Percentiles rank a stretch among this genome's conserved stretches.
These are phyloP conservation scores for Protophormia terraenovae DNA, from an alignment of 2,888 invertebrate genomes.

Conservation along the genomic window DNA sequence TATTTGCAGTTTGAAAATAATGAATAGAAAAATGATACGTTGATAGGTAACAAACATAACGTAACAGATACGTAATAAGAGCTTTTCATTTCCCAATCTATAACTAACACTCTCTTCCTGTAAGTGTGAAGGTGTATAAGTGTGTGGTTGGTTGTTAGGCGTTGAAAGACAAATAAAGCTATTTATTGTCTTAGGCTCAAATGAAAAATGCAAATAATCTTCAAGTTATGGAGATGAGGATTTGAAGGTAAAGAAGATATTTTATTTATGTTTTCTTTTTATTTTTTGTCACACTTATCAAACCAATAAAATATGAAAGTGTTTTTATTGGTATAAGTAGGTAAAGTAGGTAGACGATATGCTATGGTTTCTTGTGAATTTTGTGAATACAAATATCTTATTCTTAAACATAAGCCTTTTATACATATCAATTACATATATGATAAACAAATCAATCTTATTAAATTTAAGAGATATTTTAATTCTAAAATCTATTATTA, in stretches of 20 bases:
- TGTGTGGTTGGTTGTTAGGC: slow-evolving; percentile 23
- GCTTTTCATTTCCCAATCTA: background rate
- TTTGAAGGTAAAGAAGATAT: background rate
- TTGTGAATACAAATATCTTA: too few species aligned
- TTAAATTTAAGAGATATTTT: too few species aligned
- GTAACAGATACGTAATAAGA: slow-evolving; percentile 13
- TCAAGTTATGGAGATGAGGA: slow-evolving; percentile 20
- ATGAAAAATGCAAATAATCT: slow-evolving; percentile 56
- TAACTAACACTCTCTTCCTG: background rate
- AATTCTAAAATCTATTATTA: too few species aligned
- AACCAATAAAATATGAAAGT: background rate
- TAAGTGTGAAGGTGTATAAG: background rate
- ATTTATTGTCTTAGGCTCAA: slow-evolving; percentile 54
- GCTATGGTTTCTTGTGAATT: too few species aligned
- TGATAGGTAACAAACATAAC: slow-evolving; percentile 6
- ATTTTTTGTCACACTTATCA: slow-evolving; percentile 22
- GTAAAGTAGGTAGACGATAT: too few species aligned
- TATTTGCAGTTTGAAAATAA: slow-evolving; percentile 52
- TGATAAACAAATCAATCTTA: too few species aligned
- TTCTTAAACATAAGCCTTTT: too few species aligned
- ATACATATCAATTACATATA: too few species aligned
- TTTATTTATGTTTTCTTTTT: background rate
- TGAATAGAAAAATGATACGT: slow-evolving; percentile 37
- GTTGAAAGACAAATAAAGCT: slow-evolving; percentile 34
- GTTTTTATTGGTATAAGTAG: too few species aligned